phyloP scores from a whole-genome alignment of 2,797 vertebrate genomes.

The Sphaeramia orbicularis region DNA sequence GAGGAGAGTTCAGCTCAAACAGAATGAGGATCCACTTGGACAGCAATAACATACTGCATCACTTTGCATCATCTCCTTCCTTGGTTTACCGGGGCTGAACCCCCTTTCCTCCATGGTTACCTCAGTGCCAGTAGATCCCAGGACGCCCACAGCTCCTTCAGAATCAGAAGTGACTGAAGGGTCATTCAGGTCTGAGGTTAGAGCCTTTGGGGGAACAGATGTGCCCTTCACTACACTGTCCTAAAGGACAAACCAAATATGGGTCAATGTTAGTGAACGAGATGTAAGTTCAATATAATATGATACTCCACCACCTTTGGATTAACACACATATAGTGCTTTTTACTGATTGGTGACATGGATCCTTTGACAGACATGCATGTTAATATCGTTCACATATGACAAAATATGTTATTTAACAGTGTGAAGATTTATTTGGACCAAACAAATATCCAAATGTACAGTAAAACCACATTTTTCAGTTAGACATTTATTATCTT shows the following conservation, averaged over 20 bases:
- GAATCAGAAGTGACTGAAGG: constrained; percentile 51
- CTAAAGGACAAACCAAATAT: constrained; percentile 60
- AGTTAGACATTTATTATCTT: too few species aligned
- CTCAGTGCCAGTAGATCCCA: constrained; percentile 3
- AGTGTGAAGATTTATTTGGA: background rate
- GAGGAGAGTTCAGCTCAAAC: background rate
- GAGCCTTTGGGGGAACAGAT: constrained; percentile 1
- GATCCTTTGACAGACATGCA: too few species aligned
- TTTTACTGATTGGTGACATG: too few species aligned
- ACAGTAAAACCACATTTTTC: too few species aligned
- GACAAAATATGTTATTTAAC: too few species aligned
- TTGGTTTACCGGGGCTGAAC: constrained; percentile 13
- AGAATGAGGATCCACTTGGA: background rate
- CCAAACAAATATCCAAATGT: too few species aligned
- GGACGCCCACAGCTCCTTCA: background rate
- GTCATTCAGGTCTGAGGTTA: constrained; percentile 60
- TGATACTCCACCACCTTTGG: too few species aligned
- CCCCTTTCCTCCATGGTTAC: background rate
- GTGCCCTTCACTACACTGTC: constrained; percentile 37
- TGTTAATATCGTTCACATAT: too few species aligned
- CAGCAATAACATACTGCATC: background rate
- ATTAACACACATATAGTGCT: too few species aligned
- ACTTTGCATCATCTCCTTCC: background rate
- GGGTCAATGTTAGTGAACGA: background rate
- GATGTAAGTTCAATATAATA: too few species aligned